Conservation (phyloP, 1,140 invertebrate genomes). For the Drosophila kurseongensis region DNA sequence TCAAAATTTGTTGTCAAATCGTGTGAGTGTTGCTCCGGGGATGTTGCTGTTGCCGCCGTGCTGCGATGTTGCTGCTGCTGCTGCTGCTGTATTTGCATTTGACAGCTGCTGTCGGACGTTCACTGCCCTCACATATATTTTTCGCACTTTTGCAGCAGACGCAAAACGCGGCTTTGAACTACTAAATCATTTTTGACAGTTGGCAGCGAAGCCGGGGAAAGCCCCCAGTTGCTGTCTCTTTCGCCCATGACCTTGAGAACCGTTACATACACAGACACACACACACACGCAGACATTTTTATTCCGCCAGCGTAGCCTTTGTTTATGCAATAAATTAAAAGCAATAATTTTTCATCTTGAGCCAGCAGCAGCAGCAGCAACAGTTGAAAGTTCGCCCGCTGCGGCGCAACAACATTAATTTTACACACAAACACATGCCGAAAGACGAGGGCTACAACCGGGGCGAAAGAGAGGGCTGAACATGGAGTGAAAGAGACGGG, state of each 20-base stretch:
- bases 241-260: constrained; percentile 70
- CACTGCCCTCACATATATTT: constrained; percentile 50
- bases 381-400: constrained; percentile 84
- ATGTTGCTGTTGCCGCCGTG: constrained; percentile 23
- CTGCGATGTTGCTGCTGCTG: constrained; percentile 23
- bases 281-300: constrained; percentile 43
- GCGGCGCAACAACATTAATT: constrained; percentile 80
- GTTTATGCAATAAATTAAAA: constrained; percentile 84
- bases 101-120: constrained; percentile 61
- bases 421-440: constrained; percentile 57
- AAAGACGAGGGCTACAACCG: constrained; percentile 13
- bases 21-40: constrained; percentile 8
- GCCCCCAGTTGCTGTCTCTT: constrained; percentile 60
- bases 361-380: constrained; percentile 65
- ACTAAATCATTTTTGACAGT: constrained; percentile 83
- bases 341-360: constrained; percentile 85
- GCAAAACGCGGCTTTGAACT: constrained; percentile 82
- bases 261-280: constrained; percentile 51
- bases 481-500: constrained; percentile 13
- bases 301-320: constrained; percentile 60
- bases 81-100: constrained; percentile 53
- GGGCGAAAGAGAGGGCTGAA: not conserved
- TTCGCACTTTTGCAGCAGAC: constrained; percentile 61
- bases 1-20: constrained; percentile 68
- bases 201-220: constrained; percentile 77